phyloP scores from a whole-genome alignment of 1,140 invertebrate genomes.

The Mactra quadrangularis region DNA sequence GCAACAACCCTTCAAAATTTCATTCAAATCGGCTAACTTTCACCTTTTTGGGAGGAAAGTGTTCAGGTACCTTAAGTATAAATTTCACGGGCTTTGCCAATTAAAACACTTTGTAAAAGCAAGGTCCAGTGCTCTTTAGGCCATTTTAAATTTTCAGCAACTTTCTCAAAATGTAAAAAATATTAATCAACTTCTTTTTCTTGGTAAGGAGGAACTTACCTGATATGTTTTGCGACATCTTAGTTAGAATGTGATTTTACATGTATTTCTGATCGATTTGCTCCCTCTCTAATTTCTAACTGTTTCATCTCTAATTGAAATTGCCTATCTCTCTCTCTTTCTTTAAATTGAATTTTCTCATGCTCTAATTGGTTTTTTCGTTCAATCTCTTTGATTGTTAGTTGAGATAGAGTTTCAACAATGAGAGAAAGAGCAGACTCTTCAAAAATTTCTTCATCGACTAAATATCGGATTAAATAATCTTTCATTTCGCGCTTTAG shows the following conservation, averaged over 20 bases:
- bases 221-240: conserved; percentile 58
- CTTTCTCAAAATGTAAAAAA: conserved; percentile 66
- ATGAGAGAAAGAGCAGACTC: background rate
- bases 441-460: conserved; percentile 1
- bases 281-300: conserved; percentile 44
- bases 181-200: conserved; percentile 67
- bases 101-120: conserved; percentile 61
- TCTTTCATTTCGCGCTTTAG: background rate
- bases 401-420: background rate
- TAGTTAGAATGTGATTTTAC: conserved; percentile 20
- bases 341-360: background rate
- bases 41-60: no score
- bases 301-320: conserved; percentile 36
- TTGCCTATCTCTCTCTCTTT: conserved; percentile 31
- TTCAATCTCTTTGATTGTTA: background rate
- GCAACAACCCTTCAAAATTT: no score
- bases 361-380: background rate
- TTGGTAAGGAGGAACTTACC: conserved; percentile 57
- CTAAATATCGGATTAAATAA: background rate
- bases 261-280: conserved; percentile 19
- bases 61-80: no score
- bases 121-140: conserved; percentile 49
- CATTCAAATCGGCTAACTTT: no score
- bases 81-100: conserved; percentile 52
- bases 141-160: conserved; percentile 58